phyloP scores from a whole-genome alignment of 2,797 vertebrate species.

The Acanthornis magna region DNA sequence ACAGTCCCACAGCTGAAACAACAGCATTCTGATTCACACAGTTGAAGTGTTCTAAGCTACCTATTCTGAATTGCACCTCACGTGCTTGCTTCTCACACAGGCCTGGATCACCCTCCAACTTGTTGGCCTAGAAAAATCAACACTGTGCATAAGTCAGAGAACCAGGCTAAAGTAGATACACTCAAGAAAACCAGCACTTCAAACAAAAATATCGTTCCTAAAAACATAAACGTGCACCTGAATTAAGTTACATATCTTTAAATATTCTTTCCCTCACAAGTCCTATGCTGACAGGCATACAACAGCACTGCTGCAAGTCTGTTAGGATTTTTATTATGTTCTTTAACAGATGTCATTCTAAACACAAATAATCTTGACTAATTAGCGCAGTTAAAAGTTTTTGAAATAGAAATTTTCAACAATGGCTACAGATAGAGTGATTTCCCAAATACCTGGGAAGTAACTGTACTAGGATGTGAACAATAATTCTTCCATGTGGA shows the following conservation, averaged over 20 bases:
- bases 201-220: neutral
- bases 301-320: neutral
- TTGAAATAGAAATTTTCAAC: neutral
- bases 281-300: neutral
- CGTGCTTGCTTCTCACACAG: neutral
- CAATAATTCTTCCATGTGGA: neutral
- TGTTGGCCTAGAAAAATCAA: neutral
- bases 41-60: neutral
- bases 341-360: neutral
- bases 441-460: neutral
- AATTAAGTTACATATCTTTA: neutral
- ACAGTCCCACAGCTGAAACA: neutral
- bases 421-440: neutral
- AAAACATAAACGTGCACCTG: neutral
- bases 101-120: neutral
- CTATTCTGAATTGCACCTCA: neutral
- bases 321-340: fast-evolving
- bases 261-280: fast-evolving
- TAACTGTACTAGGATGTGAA: neutral
- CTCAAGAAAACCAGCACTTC: neutral
- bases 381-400: neutral
- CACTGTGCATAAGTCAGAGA: neutral
- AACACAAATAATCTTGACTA: neutral
- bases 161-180: neutral
- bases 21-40: neutral